Base-by-base conservation (phyloP, 2,888 invertebrate genomes). In the Steinernema carpocapsae region DNA sequence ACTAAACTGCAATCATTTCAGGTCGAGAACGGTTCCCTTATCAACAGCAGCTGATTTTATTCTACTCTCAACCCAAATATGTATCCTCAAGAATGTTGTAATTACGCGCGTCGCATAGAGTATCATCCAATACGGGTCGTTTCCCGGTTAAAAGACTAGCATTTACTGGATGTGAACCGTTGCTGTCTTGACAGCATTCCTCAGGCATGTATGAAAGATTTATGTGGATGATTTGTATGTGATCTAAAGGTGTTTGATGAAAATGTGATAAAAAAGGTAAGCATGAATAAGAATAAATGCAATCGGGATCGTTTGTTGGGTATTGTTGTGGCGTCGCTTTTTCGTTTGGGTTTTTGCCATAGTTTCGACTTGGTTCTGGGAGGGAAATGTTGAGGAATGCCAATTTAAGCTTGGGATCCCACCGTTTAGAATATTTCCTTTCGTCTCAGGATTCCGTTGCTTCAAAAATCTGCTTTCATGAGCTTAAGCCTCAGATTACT, bases 1-100 rank as follows among this genome's bases (percentile, higher is more conserved):
- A 7, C 37, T 37, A 6, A 6, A 37, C 3, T 6, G 37, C 4
- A 6, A 10, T 37, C 37, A 10, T 37, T 71, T 45, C 24, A 46
- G 46, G 43, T 71, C 12, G 43, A 71, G 45, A 71, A 45, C 19
- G 45, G 45, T 1, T 14, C 22, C 22, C 1, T 46, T 14, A 45
- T 43, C 45, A 45, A 71, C 71, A 45, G 71, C 71, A 45, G 45
- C 45, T 71, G 71, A 71, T 71, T 17, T 29, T 4, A 1, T 1
- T n/a, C 14, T 6, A 32, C 26, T 17, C 32, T 32, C 64, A 26
- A 37, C 37, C 3, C 37, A 37, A 37, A 37, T 37, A 37, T 37
- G 10, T 37, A 10, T 37, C 37, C 10, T 37, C 3, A 37, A 37
- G 37, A 6, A 37, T 37, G 4, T 6, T 37, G 6, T 56, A 1